These are phyloP conservation scores for Apis florea DNA, from an alignment of 1,140 invertebrate genomes.

Conservation along the genomic window DNA sequence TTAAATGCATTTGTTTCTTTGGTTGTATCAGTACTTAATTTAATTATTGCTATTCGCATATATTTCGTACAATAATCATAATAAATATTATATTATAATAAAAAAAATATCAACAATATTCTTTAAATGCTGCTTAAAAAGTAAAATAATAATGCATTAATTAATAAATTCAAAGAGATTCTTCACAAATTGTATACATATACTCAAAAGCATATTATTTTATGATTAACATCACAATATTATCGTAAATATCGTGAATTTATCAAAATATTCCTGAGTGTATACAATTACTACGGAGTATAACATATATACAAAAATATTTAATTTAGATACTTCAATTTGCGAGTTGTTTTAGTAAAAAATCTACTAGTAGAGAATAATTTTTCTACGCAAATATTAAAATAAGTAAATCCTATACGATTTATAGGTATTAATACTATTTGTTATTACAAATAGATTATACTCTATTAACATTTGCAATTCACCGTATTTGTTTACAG, in stretches of 20 bases:
- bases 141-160: slow-evolving; percentile 32
- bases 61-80: slow-evolving; percentile 47
- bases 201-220: slow-evolving; percentile 49
- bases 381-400: slow-evolving; percentile 45
- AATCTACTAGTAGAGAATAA: slow-evolving; percentile 19
- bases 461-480: slow-evolving; percentile 25
- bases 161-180: slow-evolving; percentile 41
- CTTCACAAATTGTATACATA: slow-evolving; percentile 9
- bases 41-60: slow-evolving; percentile 65
- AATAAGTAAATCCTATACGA: slow-evolving; percentile 25
- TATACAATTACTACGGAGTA: slow-evolving; percentile 39
- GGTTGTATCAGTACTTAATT: slow-evolving; percentile 69
- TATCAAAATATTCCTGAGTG: slow-evolving; percentile 19
- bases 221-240: slow-evolving; percentile 51
- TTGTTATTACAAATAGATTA: slow-evolving; percentile 49
- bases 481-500: slow-evolving; percentile 14
- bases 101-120: slow-evolving; percentile 46
- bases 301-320: slow-evolving; percentile 30
- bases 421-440: slow-evolving; percentile 46
- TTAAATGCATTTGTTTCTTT: slow-evolving; percentile 67
- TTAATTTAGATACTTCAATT: slow-evolving; percentile 48
- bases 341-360: slow-evolving; percentile 38
- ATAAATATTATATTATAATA: slow-evolving; percentile 60
- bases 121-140: slow-evolving; percentile 40
- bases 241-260: slow-evolving; percentile 22